Evolutionary conservation across 2,797 vertebrate genomes (phyloP), one percentile per base, ranked within the genome.

Genomic region (Sebastes minor): DNA sequence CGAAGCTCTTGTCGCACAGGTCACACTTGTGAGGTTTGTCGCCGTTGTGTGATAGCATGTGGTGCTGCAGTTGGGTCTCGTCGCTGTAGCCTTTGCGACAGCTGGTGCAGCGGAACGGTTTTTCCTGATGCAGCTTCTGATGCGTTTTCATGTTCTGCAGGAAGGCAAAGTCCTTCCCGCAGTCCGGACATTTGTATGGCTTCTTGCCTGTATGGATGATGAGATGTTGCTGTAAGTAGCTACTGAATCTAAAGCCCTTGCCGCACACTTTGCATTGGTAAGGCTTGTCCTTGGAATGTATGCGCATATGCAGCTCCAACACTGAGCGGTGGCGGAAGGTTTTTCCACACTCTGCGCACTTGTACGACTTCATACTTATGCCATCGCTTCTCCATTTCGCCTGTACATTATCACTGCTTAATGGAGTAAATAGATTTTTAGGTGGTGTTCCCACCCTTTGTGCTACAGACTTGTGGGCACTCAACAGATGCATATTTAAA

Each of bases 101-200:
- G 89, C 93, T 94, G 4, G 94, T 96, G 85, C 96, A 97, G 66
- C 95, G 96, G 72, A 94, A 96, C 0, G 95, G 95, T 88, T 96
- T 96, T 66, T 95, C 95, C 85, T 94, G 94, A 86, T 97, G 96
- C 78, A 96, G 91, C 88, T 92, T 95, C 56, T 95, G 95, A 74
- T 97, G 96, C 0, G 96, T 96, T 84, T 87, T 95, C 96, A 96
- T 96, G 90, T 96, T 96, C 85, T 96, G 96, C 83, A 95, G 87
- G 88, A 96, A 96, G 18, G 96, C 95, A 81, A 97, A 97, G 78
- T 95, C 95, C 76, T 96, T 96, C 32, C 96, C 95, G 6, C 96
- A 97, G 74, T 96, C 95, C 0, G 95, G 93, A 80, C 96, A 97
- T 79, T 95, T 96, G 80, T 95, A 95, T 53, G 96, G 96, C 90